Evolutionary conservation across 2,113 vertebrate genomes (phyloP).

Genomic region (Sylvia atricapilla): DNA sequence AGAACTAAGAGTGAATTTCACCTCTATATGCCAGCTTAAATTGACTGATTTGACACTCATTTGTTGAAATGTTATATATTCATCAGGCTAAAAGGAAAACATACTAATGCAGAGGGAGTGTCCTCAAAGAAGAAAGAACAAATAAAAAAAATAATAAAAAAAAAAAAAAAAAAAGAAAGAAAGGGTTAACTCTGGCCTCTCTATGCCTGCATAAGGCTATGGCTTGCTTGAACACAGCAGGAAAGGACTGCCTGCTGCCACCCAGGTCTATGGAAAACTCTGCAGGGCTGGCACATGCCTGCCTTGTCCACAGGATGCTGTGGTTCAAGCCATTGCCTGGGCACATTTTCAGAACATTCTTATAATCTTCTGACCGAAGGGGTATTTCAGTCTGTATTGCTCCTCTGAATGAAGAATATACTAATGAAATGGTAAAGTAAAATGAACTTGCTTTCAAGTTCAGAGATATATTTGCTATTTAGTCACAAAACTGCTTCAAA

Average conservation of each 20-base stretch:
- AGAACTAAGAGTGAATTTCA: not conserved
- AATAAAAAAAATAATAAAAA: fast-evolving
- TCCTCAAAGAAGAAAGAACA: not conserved
- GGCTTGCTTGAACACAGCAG: not conserved
- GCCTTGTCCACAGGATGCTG: fast-evolving
- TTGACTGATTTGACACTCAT: not conserved
- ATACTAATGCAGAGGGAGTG: not conserved
- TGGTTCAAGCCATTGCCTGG: not conserved
- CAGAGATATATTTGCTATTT: not conserved
- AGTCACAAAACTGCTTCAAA: not conserved
- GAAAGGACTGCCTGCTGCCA: not conserved
- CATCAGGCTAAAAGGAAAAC: not conserved
- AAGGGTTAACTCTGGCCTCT: not conserved
- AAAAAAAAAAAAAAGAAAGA: not conserved
- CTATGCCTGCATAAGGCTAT: not conserved
- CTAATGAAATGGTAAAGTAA: not conserved
- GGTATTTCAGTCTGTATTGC: not conserved
- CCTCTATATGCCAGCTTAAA: not conserved
- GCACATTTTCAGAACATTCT: fast-evolving
- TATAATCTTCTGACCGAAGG: not conserved
- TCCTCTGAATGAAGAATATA: not conserved
- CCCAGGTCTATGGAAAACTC: not conserved
- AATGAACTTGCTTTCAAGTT: not conserved
- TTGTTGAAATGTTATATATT: not conserved
- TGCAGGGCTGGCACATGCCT: not conserved